These are phyloP conservation scores for Oscheius sp. DNA, from an alignment of 2,888 invertebrate species.

Conservation along the genomic window DNA sequence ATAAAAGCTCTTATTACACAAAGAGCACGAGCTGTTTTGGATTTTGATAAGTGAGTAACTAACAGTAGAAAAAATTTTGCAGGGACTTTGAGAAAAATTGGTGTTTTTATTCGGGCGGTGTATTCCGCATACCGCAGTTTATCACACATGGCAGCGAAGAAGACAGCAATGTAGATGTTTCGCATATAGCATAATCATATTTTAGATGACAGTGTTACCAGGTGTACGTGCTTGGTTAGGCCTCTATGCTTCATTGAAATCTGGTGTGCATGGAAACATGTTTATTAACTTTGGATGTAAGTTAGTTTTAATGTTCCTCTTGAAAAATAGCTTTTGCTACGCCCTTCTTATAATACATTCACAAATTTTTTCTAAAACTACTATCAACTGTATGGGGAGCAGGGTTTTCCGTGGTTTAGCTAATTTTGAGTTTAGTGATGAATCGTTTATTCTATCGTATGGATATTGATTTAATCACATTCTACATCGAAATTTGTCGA, in stretches of 20 bases:
- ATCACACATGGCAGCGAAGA: neutral
- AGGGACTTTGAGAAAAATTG: conserved; percentile 11
- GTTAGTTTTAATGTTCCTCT: conserved; percentile 15
- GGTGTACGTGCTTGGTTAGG: conserved; percentile 52
- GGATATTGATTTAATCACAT: conserved; percentile 37
- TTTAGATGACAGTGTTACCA: conserved; percentile 41
- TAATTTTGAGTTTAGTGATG: conserved; percentile 53
- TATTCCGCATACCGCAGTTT: neutral
- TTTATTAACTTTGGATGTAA: conserved; percentile 35
- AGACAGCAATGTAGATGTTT: neutral
- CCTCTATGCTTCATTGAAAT: conserved; percentile 43
- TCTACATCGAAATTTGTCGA: conserved; percentile 27
- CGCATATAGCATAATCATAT: neutral
- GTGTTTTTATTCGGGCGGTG: neutral
- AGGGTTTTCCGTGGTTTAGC: too few species aligned
- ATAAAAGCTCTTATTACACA: neutral
- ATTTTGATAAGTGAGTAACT: neutral
- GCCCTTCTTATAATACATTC: too few species aligned
- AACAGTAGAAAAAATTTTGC: neutral
- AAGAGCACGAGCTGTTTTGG: neutral
- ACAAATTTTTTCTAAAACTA: too few species aligned
- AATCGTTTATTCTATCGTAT: conserved; percentile 45
- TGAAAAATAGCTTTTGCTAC: too few species aligned
- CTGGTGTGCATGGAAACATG: conserved; percentile 15
- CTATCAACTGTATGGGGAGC: too few species aligned